Evolutionary conservation across 2,888 invertebrate species (phyloP), one percentile per base, ranked within the genome.

Genomic region (Drosophila multiciliata): DNA sequence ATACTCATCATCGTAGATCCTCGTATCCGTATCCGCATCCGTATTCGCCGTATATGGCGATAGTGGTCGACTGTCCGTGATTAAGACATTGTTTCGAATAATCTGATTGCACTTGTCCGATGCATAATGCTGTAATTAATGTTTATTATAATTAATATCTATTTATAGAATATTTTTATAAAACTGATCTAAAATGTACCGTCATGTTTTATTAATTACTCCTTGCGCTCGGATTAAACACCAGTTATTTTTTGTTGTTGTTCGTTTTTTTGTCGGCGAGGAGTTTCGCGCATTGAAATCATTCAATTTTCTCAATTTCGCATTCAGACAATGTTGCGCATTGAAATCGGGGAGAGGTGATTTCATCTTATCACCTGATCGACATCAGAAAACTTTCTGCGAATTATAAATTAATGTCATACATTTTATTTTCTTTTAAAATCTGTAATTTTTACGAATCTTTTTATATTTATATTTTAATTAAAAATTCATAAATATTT

Each of bases 21-120:
- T 45, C 15, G 23, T 15, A 23, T 23, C 45, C 8, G 45, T 15
- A 45, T 45, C 40, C 45, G 23, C 45, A 23, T 45, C 45, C 23
- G 45, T 15, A 45, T 45, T 23, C 8, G 23, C 23, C 8, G 45
- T 15, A 45, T 15, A 45, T 23, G 45, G 45, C 23, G 45, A 80
- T 85, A 87, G 69, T 81, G 97, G 97, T 92, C 96, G 94, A 93
- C 96, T 97, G 93, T 97, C 97, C 93, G 97, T 97, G 92, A 95
- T 96, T 87, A 97, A 94, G 82, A 95, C 95, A 93, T 95, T 95
- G 91, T 95, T 95, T 93, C 95, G 94, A 75, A 90, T 71, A 80
- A 89, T 91, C 73, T 87, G 87, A 82, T 87, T 87, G 73, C 88
- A 87, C 78, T 91, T 90, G 69, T 89, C 89, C 73, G 82, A 90